Base-by-base conservation (phyloP, 2,797 vertebrate genomes). In the Hirundo rustica region DNA sequence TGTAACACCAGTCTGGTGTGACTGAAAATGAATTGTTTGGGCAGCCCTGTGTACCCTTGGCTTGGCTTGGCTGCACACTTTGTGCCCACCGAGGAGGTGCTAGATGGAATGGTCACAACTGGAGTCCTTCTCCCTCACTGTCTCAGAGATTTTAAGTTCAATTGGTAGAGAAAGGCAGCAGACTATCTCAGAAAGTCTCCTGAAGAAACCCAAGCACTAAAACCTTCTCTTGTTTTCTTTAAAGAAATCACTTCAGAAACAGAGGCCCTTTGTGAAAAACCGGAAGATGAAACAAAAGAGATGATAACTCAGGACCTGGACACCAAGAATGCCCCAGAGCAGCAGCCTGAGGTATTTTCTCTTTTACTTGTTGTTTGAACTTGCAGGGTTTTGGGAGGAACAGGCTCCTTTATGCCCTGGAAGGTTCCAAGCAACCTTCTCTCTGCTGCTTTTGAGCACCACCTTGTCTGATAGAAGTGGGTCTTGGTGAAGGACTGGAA, bases 211-310 rank as follows among this genome's bases (percentile, higher is more conserved):
- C 60, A 50, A 57, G 26, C 36, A 12, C 45, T 45, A 44, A 79
- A 72, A 30, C 9, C n/a, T 62, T 82, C 27, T 93, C 44, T 77
- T 84, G 13, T 54, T 73, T 60, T 85, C 76, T 92, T 91, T 42
- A 38, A 97, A 99, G 99, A 99, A 97, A 99, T 99, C 93, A 99
- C 99, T 36, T 98, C 99, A 22, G 99, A 99, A 97, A 99, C 99
- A 1, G 99, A 99, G 84, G 98, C 98, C 30, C 98, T 99, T 80
- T 99, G 98, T 93, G 98, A 98, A 64, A 99, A 99, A 95, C 98
- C 99, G 9, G 98, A 99, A 9, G 98, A 99, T 20, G 99, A 99
- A 73, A 97, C 98, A 66, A 98, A 96, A 85, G 98, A 98, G 21
- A 95, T 98, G 19, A 92, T 97, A 8, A 81, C 91, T 47, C 97